A percentile compares a stretch with the other conserved stretches of the same genome.
phyloP scores from a whole-genome alignment of 2,797 vertebrate species.

The Huso huso region DNA sequence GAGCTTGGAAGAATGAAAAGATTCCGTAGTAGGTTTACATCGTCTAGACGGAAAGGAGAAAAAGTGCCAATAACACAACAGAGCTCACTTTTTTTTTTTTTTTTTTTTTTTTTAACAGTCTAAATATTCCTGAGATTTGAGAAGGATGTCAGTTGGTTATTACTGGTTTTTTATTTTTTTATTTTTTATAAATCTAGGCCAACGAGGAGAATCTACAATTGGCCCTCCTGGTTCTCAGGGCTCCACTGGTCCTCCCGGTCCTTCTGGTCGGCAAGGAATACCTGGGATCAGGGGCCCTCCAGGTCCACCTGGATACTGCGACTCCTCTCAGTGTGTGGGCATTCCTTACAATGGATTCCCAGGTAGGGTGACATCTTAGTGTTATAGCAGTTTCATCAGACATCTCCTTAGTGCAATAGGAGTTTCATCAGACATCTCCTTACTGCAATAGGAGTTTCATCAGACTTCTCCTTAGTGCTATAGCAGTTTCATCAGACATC shows the following conservation, averaged over 20 bases:
- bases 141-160: slow-evolving; percentile 41
- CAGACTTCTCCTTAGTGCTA: too few relatives aligned
- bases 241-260: slow-evolving; percentile 74
- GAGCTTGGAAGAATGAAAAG: slow-evolving; percentile 48
- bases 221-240: slow-evolving; percentile 77
- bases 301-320: slow-evolving; percentile 86
- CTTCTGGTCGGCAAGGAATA: slow-evolving; percentile 80
- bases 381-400: too few relatives aligned
- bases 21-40: slow-evolving; percentile 59
- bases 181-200: slow-evolving; percentile 55
- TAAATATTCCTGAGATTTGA: slow-evolving; percentile 42
- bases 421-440: too few relatives aligned
- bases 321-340: slow-evolving; percentile 91
- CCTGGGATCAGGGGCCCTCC: slow-evolving; percentile 78
- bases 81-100: slow-evolving; percentile 27
- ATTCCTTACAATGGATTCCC: slow-evolving; percentile 93
- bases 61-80: slow-evolving; percentile 36
- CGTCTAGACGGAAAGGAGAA: slow-evolving; percentile 57
- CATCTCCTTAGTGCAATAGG: too few relatives aligned
- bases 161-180: slow-evolving; percentile 15
- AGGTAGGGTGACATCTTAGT: slow-evolving; percentile 58
- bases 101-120: slow-evolving; percentile 48
- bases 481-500: too few relatives aligned
- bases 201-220: slow-evolving; percentile 79
- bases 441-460: too few relatives aligned